Base-by-base conservation (phyloP, 2,888 invertebrate genomes). In the Ophraella communa region DNA sequence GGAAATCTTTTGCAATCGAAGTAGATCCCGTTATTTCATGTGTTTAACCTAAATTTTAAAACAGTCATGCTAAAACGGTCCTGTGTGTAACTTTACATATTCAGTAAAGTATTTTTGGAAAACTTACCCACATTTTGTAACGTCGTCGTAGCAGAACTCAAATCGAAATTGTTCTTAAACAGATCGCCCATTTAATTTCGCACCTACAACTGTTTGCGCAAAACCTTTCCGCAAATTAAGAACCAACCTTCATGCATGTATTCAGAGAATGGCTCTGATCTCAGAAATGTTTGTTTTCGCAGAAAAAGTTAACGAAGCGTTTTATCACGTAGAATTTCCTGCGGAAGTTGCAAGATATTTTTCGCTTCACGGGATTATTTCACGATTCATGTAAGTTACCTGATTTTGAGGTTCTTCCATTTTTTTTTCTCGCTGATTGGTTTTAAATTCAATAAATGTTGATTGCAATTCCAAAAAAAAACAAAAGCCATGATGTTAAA, bases 281-380 rank as follows among this genome's bases (percentile, higher is more conserved):
- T 60, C 60, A 35, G 60, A 60, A 53, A 53, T 60, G 60, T 60
- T 60, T 60, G 55, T 55, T 62, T 62, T 39, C 62, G 78, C 78
- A 76, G 76, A 70, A 68, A 69, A 70, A 74, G 72, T 75, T 78
- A 78, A 78, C 77, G 78, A 78, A 78, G 77, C 78, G 76, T 76
- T 73, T 73, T 69, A 75, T 76, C 77, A 75, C 76, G 71, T 71
- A 76, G 73, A 76, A 75, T 75, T 74, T 77, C 75, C 75, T 73
- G 71, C 71, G 68, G 69, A 71, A 65, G 64, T 64, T 65, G 66
- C 67, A 62, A 67, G 73, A 74, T 76, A 76, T 76, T 76, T 76
- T 74, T 73, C 75, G 73, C 75, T 75, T 68, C 70, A 68, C 66
- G 66, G 70, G 71, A 72, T 73, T 71, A 70, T 72, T 68, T 67